Conservation (phyloP, 2,888 invertebrate species). For the Hypolimnas misippus region DNA sequence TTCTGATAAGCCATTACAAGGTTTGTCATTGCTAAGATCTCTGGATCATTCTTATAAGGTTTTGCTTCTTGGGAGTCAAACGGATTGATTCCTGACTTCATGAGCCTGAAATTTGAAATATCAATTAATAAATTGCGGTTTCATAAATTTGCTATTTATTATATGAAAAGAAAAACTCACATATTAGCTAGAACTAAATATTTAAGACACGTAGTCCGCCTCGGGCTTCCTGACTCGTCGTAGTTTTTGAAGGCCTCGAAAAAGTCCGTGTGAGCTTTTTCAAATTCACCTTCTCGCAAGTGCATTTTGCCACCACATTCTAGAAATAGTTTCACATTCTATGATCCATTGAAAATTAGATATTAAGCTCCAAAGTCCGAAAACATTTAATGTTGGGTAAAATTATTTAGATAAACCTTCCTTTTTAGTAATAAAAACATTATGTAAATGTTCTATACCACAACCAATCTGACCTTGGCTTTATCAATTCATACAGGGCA, state of each 20-base stretch:
- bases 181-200: constrained; percentile 99
- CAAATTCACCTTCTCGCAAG: constrained; percentile 98
- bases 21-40: constrained; percentile 99
- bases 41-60: constrained; percentile 99
- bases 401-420: too few species aligned
- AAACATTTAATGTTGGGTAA: too few species aligned
- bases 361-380: not conserved
- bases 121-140: not conserved
- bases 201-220: constrained; percentile 98
- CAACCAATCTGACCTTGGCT: too few species aligned
- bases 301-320: constrained; percentile 99
- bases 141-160: not conserved
- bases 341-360: too few species aligned
- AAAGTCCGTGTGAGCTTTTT: constrained; percentile 99
- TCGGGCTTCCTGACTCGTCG: constrained; percentile 98
- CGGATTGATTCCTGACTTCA: constrained; percentile 99
- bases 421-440: too few species aligned
- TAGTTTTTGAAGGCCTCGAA: constrained; percentile 99
- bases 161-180: too few species aligned
- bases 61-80: constrained; percentile 99
- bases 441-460: too few species aligned
- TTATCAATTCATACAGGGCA: too few species aligned
- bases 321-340: constrained; percentile 52
- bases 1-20: constrained; percentile 98
- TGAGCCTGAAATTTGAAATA: constrained; percentile 86